Percentiles rank a stretch among this genome's conserved stretches.
Conservation (phyloP, 2,113 vertebrate species). For the Oxygymnocypris stewartii region DNA sequence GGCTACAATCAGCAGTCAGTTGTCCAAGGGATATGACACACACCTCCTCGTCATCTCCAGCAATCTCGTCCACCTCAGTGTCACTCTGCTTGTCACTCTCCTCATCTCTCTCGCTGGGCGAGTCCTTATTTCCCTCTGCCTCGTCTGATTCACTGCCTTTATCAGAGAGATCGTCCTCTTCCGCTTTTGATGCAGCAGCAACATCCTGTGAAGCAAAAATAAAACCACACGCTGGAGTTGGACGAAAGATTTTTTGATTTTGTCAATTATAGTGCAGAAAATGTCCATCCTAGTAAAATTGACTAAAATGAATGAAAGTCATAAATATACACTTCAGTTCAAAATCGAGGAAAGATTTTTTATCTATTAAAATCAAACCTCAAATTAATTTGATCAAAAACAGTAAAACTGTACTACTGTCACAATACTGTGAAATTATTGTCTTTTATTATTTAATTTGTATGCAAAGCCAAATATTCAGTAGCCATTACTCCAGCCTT, state of each 20-base stretch:
- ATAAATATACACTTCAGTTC: neutral
- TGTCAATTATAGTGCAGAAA: neutral
- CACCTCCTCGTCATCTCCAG: conserved; percentile 94
- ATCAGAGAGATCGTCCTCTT: conserved; percentile 91
- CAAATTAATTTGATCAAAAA: too few relatives aligned
- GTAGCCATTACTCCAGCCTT: too few relatives aligned
- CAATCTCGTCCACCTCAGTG: conserved; percentile 90
- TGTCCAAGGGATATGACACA: conserved; percentile 51
- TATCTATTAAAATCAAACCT: too few relatives aligned
- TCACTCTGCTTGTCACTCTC: conserved; percentile 97
- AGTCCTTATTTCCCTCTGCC: conserved; percentile 91
- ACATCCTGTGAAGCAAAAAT: conserved; percentile 78
- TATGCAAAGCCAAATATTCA: too few relatives aligned
- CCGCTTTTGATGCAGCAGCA: conserved; percentile 77
- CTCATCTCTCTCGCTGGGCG: conserved; percentile 93
- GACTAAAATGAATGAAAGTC: neutral
- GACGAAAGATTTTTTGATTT: neutral
- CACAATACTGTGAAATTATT: too few relatives aligned
- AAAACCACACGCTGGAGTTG: neutral
- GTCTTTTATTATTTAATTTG: too few relatives aligned
- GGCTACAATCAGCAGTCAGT: neutral
- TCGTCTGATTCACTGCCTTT: conserved; percentile 98
- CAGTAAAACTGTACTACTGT: too few relatives aligned
- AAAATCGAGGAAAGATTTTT: too few relatives aligned
- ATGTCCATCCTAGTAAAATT: neutral